These are phyloP conservation scores for Drosophila paranaensis DNA, from an alignment of 2,888 invertebrate genomes.

Conservation along the genomic window DNA sequence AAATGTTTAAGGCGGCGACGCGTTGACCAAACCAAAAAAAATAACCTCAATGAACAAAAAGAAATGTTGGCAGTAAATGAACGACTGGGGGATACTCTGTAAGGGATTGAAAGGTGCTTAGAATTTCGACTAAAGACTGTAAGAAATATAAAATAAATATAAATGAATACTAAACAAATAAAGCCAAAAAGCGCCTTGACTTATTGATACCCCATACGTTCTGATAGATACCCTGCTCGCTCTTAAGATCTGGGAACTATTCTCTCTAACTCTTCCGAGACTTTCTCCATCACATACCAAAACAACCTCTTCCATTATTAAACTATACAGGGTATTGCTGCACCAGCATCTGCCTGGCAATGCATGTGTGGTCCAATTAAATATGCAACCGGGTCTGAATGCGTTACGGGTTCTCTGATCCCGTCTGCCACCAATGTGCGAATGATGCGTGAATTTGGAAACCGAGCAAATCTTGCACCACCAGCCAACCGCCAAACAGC, in stretches of 20 bases:
- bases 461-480: constrained; percentile 65
- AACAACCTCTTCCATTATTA: not conserved
- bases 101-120: not conserved
- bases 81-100: constrained; percentile 19
- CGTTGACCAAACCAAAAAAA: constrained; percentile 42
- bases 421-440: constrained; percentile 76
- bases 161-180: too few relatives aligned
- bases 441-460: constrained; percentile 83
- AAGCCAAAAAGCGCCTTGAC: too few relatives aligned
- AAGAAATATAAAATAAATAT: not conserved
- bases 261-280: not conserved
- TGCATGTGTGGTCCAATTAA: constrained; percentile 83
- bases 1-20: constrained; percentile 78
- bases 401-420: constrained; percentile 39
- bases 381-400: constrained; percentile 62
- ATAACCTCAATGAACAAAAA: not conserved
- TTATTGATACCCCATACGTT: too few relatives aligned
- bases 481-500: constrained; percentile 16
- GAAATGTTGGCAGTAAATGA: constrained; percentile 1
- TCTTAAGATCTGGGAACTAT: too few relatives aligned
- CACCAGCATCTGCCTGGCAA: constrained; percentile 45
- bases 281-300: not conserved
- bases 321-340: constrained; percentile 31
- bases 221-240: too few relatives aligned
- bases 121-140: not conserved